Conservation (phyloP, 2,888 invertebrate genomes). For the Dyspetes luteomarginatus region DNA sequence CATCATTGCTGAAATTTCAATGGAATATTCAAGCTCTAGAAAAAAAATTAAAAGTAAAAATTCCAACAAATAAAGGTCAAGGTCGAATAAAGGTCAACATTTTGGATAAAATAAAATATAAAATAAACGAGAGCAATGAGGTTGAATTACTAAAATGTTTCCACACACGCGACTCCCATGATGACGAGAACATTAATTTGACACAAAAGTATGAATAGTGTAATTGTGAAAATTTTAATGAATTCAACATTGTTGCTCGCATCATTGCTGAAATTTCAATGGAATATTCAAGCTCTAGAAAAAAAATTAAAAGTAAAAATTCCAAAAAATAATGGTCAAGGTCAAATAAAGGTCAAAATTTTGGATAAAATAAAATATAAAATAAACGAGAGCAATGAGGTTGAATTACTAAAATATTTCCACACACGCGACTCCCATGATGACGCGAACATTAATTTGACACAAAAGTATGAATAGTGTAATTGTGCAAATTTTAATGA, state of each 20-base stretch:
- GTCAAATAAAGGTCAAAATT: too few relatives aligned
- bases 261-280: neutral
- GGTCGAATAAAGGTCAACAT: too few relatives aligned
- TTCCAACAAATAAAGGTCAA: too few relatives aligned
- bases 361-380: too few relatives aligned
- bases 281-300: too few relatives aligned
- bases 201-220: neutral
- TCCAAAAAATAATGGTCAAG: too few relatives aligned
- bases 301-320: too few relatives aligned
- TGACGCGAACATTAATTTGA: constrained; percentile 17
- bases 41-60: too few relatives aligned
- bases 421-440: neutral
- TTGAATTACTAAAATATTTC: constrained; percentile 38
- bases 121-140: constrained; percentile 43
- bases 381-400: constrained; percentile 40
- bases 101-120: too few relatives aligned
- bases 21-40: too few relatives aligned
- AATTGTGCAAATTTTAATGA: too few relatives aligned
- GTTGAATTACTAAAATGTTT: constrained; percentile 40
- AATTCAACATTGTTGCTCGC: neutral
- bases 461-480: too few relatives aligned
- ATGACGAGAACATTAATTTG: constrained; percentile 16
- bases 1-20: neutral
- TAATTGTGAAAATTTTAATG: neutral
- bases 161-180: neutral